Evolutionary conservation across 2,113 vertebrate species (phyloP).

Genomic region (Pelmatolapia mariae): DNA sequence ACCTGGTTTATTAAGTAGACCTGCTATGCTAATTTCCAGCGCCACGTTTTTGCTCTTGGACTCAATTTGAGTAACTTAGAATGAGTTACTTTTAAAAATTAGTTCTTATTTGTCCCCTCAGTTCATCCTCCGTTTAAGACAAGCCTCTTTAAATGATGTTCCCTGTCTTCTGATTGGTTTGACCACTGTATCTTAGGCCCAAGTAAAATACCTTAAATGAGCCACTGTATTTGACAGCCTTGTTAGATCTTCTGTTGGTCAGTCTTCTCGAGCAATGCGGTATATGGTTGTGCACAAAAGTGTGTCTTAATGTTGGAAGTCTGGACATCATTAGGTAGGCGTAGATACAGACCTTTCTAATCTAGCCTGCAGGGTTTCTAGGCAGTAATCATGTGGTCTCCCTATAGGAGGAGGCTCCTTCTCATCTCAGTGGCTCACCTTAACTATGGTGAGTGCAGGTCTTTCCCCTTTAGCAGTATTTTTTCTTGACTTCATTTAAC

Average conservation of each 20-base stretch:
- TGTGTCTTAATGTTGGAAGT: background rate
- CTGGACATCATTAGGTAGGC: background rate
- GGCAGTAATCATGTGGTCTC: background rate
- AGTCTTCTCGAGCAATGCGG: background rate
- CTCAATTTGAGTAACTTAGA: background rate
- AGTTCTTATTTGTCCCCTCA: background rate
- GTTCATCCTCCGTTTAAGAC: background rate
- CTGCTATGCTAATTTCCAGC: background rate
- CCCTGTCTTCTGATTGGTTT: background rate
- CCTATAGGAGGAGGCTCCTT: background rate
- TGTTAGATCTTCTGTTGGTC: background rate
- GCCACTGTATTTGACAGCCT: background rate
- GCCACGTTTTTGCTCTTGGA: background rate
- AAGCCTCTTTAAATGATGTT: background rate
- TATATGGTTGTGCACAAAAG: background rate
- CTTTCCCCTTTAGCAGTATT: slow-evolving; percentile 33
- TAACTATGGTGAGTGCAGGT: slow-evolving; percentile 21
- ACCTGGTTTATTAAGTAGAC: background rate
- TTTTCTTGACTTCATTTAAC: slow-evolving; percentile 17
- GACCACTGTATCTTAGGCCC: background rate
- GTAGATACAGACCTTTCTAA: background rate
- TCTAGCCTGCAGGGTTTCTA: background rate
- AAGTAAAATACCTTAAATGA: background rate
- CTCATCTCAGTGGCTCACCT: slow-evolving; percentile 11
- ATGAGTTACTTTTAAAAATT: background rate